These are phyloP conservation scores for Melanostigma gelatinosum DNA, from an alignment of 2,113 vertebrate species.

Conservation along the genomic window DNA sequence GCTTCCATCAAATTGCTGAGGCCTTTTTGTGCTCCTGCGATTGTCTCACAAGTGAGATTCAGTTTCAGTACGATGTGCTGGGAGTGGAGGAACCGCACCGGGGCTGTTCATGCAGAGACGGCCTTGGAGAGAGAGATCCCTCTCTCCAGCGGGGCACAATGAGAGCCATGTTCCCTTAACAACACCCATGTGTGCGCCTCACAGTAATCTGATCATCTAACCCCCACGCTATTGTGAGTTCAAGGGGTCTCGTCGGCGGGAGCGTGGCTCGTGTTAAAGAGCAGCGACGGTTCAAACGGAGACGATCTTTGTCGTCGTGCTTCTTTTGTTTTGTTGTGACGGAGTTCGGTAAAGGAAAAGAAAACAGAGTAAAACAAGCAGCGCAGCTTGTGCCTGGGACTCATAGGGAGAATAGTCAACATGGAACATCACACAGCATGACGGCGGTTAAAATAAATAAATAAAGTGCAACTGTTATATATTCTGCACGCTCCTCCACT, in stretches of 20 bases:
- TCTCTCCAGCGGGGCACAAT: constrained; percentile 55
- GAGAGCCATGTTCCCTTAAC: constrained; percentile 72
- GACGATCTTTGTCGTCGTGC: constrained; percentile 23
- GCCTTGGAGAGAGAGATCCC: constrained; percentile 63
- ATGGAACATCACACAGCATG: constrained; percentile 9
- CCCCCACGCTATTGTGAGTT: constrained; percentile 62
- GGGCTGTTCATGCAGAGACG: constrained; percentile 65
- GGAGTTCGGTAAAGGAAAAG: constrained; percentile 16
- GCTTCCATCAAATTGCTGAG: constrained; percentile 62
- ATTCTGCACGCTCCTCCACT: neutral
- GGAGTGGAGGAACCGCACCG: constrained; percentile 64
- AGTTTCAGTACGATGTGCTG: constrained; percentile 68
- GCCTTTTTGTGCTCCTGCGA: constrained; percentile 36
- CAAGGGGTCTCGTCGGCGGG: constrained; percentile 68
- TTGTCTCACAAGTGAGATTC: constrained; percentile 74
- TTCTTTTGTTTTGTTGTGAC: constrained; percentile 26
- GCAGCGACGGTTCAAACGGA: constrained; percentile 47
- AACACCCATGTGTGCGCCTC: constrained; percentile 71
- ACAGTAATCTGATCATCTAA: constrained; percentile 74
- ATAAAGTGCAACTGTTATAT: neutral
- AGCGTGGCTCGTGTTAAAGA: constrained; percentile 61
- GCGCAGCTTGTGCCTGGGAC: constrained; percentile 17
- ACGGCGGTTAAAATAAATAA: neutral
- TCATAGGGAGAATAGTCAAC: constrained; percentile 14
- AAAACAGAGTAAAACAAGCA: constrained; percentile 25